A percentile compares a stretch with the other conserved stretches of the same genome.
Evolutionary conservation across 1,140 invertebrate genomes (phyloP).

Genomic region (Pachypsylla venusta): DNA sequence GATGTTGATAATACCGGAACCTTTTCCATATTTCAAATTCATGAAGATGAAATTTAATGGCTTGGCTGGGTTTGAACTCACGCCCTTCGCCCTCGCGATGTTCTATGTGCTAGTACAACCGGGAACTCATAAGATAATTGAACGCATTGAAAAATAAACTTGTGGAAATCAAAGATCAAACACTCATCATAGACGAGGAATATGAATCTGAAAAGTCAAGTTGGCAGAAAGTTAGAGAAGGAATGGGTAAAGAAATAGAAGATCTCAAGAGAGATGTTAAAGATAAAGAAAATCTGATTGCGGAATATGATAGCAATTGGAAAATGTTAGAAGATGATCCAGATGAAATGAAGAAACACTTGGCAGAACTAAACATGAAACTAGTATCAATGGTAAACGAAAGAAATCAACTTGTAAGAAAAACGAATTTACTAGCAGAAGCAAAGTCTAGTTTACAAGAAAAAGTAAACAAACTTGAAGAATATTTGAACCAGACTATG

Average conservation of each 20-base stretch:
- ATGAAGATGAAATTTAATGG: too few relatives aligned
- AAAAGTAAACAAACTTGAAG: not conserved
- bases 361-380: conserved; percentile 15
- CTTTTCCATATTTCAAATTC: too few relatives aligned
- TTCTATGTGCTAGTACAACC: too few relatives aligned
- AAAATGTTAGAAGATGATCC: conserved; percentile 18
- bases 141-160: conserved; percentile 16
- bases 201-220: conserved; percentile 21
- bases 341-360: conserved; percentile 17
- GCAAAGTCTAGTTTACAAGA: not conserved
- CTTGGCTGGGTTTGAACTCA: too few relatives aligned
- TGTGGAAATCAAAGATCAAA: conserved; percentile 15
- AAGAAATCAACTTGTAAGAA: not conserved
- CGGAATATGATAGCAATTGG: conserved; percentile 18
- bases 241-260: conserved; percentile 20
- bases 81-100: too few relatives aligned
- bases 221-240: conserved; percentile 16
- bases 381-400: not conserved
- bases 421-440: not conserved
- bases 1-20: too few relatives aligned
- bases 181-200: conserved; percentile 18
- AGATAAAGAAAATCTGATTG: not conserved
- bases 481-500: not conserved
- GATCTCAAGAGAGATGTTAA: not conserved
- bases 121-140: conserved; percentile 16